A percentile compares a stretch with the other conserved stretches of the same genome.
These are phyloP conservation scores for Nycticryphes semicollaris DNA, from an alignment of 2,113 vertebrate genomes.

Conservation along the genomic window DNA sequence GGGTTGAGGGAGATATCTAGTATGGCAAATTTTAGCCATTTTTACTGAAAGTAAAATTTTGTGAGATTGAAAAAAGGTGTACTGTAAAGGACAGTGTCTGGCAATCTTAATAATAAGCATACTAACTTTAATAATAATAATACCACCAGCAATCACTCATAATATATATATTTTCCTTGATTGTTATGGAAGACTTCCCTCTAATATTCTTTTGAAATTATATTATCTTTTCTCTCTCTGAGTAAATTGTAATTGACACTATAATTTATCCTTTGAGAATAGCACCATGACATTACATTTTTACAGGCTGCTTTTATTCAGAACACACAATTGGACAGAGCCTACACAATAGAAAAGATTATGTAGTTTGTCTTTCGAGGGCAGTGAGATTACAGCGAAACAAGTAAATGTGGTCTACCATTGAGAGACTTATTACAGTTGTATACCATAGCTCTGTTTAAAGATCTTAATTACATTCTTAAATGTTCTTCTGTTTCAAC, in stretches of 20 bases:
- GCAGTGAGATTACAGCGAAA: not conserved
- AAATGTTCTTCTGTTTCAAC: not conserved
- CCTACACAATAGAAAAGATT: not conserved
- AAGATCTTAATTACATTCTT: not conserved
- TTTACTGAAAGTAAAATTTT: not conserved
- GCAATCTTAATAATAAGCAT: not conserved
- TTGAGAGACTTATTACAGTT: not conserved
- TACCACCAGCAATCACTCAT: not conserved
- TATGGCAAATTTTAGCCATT: not conserved
- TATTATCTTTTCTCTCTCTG: not conserved
- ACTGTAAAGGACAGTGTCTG: not conserved
- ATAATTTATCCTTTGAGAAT: not conserved
- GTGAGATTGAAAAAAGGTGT: not conserved
- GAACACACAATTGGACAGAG: not conserved
- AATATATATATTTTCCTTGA: not conserved
- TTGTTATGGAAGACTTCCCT: not conserved
- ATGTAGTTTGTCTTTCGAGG: not conserved
- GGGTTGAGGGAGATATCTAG: not conserved
- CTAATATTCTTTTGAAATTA: not conserved
- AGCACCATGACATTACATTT: not conserved
- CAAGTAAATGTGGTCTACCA: not conserved
- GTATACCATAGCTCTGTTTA: not conserved
- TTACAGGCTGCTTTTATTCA: not conserved
- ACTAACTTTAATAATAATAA: constrained; percentile 5
- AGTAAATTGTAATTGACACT: constrained; percentile 12